Evolutionary conservation across 2,888 invertebrate genomes (phyloP), one percentile per base, ranked within the genome.

Genomic region (Drosophila nigritarsus): DNA sequence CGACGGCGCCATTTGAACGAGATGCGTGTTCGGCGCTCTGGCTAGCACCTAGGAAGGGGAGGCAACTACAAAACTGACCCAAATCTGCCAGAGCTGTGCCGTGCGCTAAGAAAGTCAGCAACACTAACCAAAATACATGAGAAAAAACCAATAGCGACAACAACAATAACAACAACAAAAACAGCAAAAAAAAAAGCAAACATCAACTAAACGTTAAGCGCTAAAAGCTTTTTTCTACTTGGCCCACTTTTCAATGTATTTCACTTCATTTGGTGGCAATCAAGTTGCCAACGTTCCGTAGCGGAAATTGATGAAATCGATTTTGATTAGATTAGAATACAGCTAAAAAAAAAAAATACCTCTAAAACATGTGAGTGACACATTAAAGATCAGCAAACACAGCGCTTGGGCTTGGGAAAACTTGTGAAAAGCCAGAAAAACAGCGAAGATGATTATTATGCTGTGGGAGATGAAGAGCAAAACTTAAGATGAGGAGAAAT

Each of bases 221-320:
- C 67, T 77, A 74, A 80, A 74, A 79, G 65, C 63, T 65, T 64
- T 75, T 58, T 40, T 36, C 64, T 30, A 48, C 62, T 62, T 78
- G 78, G 68, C 78, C 78, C 80, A 78, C 63, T 78, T 78, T 76
- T 64, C 45, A 62, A 62, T 80, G 73, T 68, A 59, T 76, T 66
- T 68, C 63, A 64, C 53, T 53, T 51, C 45, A 68, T 66, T 71
- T 62, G 67, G 55, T 45, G 65, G 80, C 72, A 79, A 78, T 78
- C 78, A 78, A 75, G 65, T 63, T 78, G 75, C 78, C 78, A 75
- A 68, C 42, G 73, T 67, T 60, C 63, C 48, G 54, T 20, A 77
- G 63, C 77, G 81, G 81, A 80, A 80, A 80, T 80, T 80, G 71
- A 80, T 75, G 68, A 80, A 80, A 80, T 80, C 75, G 80, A 80